phyloP scores from a whole-genome alignment of 1,140 invertebrate genomes.

The Patella vulgata region DNA sequence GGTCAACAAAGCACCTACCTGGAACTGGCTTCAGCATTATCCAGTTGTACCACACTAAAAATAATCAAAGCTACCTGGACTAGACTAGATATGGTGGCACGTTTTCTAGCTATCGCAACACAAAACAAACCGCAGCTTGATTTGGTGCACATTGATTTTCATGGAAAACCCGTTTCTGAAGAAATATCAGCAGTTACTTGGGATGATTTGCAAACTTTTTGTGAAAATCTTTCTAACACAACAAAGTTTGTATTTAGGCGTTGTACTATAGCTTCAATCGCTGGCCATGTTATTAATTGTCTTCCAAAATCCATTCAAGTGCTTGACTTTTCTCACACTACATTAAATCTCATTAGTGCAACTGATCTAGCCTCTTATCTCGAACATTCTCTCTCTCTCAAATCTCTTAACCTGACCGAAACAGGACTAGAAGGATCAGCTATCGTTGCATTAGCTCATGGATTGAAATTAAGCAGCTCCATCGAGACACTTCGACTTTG shows the following conservation, averaged over 20 bases:
- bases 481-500: constrained; percentile 39
- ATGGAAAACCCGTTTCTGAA: constrained; percentile 10
- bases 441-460: constrained; percentile 45
- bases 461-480: constrained; percentile 43
- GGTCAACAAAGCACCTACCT: constrained; percentile 29
- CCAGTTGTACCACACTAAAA: background rate
- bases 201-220: constrained; percentile 43
- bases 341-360: constrained; percentile 47
- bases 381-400: constrained; percentile 34
- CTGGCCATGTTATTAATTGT: constrained; percentile 46
- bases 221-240: constrained; percentile 36
- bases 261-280: constrained; percentile 30
- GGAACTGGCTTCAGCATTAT: constrained; percentile 12
- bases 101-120: constrained; percentile 32
- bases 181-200: constrained; percentile 37
- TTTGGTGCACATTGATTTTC: constrained; percentile 25
- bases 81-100: constrained; percentile 33
- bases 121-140: constrained; percentile 21
- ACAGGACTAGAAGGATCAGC: constrained; percentile 44
- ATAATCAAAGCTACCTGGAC: constrained; percentile 33
- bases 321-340: constrained; percentile 42
- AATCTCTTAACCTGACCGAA: constrained; percentile 38
- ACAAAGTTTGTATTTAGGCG: constrained; percentile 36
- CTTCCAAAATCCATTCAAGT: constrained; percentile 37
- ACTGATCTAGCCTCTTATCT: constrained; percentile 41